phyloP scores from a whole-genome alignment of 2,797 vertebrate species.

The Falco cherrug region DNA sequence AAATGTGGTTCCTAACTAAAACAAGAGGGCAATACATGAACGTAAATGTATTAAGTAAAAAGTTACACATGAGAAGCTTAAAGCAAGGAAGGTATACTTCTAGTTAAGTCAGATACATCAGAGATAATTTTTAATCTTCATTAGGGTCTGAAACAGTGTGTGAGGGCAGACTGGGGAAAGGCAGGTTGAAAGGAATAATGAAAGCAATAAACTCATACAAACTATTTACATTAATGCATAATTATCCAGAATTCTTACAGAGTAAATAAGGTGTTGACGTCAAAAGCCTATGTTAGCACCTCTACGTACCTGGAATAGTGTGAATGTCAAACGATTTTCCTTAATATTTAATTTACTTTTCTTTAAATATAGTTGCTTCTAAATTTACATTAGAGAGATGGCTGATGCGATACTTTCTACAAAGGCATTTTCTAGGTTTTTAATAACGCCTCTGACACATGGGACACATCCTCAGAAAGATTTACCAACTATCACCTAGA shows the following conservation, averaged over 20 bases:
- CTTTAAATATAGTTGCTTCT: not conserved
- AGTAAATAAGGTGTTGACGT: not conserved
- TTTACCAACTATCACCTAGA: not conserved
- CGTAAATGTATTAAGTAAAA: not conserved
- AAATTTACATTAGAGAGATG: not conserved
- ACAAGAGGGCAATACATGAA: not conserved
- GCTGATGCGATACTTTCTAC: not conserved
- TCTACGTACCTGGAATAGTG: not conserved
- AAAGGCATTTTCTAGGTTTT: not conserved
- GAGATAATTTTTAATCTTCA: not conserved
- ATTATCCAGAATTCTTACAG: not conserved
- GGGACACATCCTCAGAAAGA: not conserved
- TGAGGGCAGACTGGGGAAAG: not conserved
- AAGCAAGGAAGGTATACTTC: not conserved
- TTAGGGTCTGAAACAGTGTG: not conserved
- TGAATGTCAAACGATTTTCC: not conserved
- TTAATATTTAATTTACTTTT: not conserved
- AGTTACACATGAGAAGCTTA: not conserved
- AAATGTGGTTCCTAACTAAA: not conserved
- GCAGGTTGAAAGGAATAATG: not conserved
- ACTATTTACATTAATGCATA: not conserved
- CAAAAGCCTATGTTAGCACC: not conserved
- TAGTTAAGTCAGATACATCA: not conserved
- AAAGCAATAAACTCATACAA: not conserved
- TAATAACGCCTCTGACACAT: not conserved